Conservation (phyloP, 2,113 vertebrate species). For the Dermatemys mawii region DNA sequence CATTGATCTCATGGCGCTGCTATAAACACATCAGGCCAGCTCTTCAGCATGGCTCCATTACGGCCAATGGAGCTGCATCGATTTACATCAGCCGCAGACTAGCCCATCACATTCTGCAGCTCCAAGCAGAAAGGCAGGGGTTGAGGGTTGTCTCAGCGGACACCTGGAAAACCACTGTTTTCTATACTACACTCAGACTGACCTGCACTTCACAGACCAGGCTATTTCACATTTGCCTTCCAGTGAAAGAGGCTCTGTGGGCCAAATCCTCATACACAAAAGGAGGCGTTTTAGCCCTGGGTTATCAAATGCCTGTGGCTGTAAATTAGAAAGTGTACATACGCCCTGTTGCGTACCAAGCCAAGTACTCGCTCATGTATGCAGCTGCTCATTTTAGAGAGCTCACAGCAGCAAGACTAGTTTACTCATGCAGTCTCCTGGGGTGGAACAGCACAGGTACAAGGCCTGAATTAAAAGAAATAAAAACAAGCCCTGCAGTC, state of each 20-base stretch:
- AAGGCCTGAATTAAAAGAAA: not conserved
- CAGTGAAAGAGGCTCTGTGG: not conserved
- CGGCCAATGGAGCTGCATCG: rapidly evolving
- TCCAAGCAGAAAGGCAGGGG: not conserved
- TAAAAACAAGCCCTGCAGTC: not conserved
- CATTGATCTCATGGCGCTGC: not conserved
- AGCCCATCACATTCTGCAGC: not conserved
- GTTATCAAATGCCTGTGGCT: constrained; percentile 24
- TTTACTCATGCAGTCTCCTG: not conserved
- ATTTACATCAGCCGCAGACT: rapidly evolving
- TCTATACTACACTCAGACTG: not conserved
- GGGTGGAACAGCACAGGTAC: rapidly evolving
- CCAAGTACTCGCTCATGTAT: not conserved
- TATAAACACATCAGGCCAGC: not conserved
- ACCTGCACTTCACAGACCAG: constrained; percentile 1
- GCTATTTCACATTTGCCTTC: not conserved
- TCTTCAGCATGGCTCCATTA: rapidly evolving
- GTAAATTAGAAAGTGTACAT: not conserved
- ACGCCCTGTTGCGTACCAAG: not conserved
- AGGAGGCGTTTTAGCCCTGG: constrained; percentile 30
- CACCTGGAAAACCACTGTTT: not conserved
- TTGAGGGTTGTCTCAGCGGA: rapidly evolving
- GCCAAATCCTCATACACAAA: not conserved
- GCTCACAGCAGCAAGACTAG: rapidly evolving
- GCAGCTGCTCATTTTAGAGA: not conserved